Base-by-base conservation (phyloP, 2,888 invertebrate species). In the Plagodis dolabraria region DNA sequence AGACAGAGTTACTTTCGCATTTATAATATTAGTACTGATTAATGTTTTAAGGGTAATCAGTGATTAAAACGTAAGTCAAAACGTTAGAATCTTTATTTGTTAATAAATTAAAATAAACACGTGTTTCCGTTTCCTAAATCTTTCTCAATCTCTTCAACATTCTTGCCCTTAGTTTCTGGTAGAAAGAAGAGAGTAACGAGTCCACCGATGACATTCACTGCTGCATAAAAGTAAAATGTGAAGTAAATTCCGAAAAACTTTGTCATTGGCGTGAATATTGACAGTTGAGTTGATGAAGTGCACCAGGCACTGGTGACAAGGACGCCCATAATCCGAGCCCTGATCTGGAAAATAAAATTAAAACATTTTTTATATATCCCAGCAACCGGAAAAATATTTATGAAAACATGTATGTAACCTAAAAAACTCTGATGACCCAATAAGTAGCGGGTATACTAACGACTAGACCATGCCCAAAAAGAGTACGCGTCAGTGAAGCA, bases 131-230 rank as follows among this genome's bases (percentile, higher is more conserved):
- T 50, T 33, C 12, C 57, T 12, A 53, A 57, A 53, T 79, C 70
- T 10, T 87, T 86, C 57, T 82, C 75, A 45, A 86, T 82, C 34
- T 85, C 76, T 40, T 74, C 78, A 66, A 80, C 81, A 0, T 84
- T 85, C 64, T 79, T 83, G 0, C 84, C 86, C 57, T 80, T 88
- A 0, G 89, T 89, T 65, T 91, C 90, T 0, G 88, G 86, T 5
- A 89, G 66, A 35, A 78, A 73, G 33, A 83, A 47, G 7, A 82
- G 53, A 8, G 77, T 72, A 7, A 86, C 79, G 34, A 86, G 36
- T 8, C 76, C 72, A 0, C 85, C 81, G 0, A 72, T 55, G 6
- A 83, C 53, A 64, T 87, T 87, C 4, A 82, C 68, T 6, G 45
- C 64, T 0, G 82, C 78, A 54, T 80, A 89, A 36, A 79, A 63